These are phyloP conservation scores for Drosophila biarmipes DNA, from an alignment of 1,140 invertebrate genomes.

Conservation along the genomic window DNA sequence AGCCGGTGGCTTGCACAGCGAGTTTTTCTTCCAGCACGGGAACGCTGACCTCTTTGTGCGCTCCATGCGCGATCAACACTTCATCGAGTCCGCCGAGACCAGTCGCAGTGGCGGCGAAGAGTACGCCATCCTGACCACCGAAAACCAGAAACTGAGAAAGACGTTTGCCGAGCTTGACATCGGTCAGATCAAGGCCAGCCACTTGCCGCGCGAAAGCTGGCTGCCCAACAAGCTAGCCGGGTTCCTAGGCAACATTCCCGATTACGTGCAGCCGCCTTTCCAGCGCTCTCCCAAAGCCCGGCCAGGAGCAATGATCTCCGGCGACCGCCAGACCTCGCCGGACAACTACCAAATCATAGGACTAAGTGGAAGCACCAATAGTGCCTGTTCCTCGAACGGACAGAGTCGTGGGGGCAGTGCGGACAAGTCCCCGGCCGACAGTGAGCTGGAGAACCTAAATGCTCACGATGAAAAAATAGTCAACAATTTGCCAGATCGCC, in stretches of 20 bases:
- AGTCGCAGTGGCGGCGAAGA: slow-evolving; percentile 54
- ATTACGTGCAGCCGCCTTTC: slow-evolving; percentile 85
- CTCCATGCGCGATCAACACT: slow-evolving; percentile 86
- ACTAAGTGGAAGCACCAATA: slow-evolving; percentile 67
- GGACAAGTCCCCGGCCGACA: slow-evolving; percentile 76
- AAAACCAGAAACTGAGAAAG: slow-evolving; percentile 89
- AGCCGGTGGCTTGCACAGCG: slow-evolving; percentile 89
- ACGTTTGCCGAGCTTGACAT: slow-evolving; percentile 94
- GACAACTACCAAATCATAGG: slow-evolving; percentile 78
- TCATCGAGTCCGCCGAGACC: slow-evolving; percentile 60
- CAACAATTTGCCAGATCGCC: slow-evolving; percentile 71
- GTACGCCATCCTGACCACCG: slow-evolving; percentile 73
- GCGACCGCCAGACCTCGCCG: slow-evolving; percentile 60
- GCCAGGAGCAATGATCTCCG: slow-evolving; percentile 85
- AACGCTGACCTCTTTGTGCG: slow-evolving; percentile 92
- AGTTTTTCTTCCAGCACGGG: slow-evolving; percentile 93
- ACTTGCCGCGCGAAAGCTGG: slow-evolving; percentile 67
- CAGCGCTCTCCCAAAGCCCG: slow-evolving; percentile 88
- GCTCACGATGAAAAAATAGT: slow-evolving; percentile 78
- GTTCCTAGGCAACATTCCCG: slow-evolving; percentile 72
- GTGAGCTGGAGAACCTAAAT: slow-evolving; percentile 77
- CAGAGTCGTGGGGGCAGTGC: slow-evolving; percentile 70
- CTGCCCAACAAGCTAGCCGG: slow-evolving; percentile 75
- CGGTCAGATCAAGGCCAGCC: slow-evolving; percentile 77
- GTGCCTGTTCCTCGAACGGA: slow-evolving; percentile 65